Conservation (phyloP, 2,797 vertebrate species). For the Zenarchopterus dispar region DNA sequence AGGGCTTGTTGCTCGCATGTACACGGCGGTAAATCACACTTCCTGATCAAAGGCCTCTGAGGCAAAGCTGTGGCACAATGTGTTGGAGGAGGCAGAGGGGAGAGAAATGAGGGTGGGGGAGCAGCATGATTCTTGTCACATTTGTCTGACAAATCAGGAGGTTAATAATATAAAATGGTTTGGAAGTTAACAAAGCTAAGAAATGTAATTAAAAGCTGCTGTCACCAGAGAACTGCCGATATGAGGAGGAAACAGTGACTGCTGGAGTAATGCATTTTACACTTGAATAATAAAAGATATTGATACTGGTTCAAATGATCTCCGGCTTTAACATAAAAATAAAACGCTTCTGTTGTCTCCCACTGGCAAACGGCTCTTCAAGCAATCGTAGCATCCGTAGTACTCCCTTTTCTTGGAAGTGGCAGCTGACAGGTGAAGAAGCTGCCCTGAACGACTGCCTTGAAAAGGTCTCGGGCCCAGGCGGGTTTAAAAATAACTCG, state of each 20-base stretch:
- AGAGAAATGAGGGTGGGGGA: slow-evolving; percentile 69
- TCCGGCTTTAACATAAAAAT: slow-evolving; percentile 21
- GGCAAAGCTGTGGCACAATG: slow-evolving; percentile 72
- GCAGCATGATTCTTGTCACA: slow-evolving; percentile 73
- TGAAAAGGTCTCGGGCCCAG: slow-evolving; percentile 60
- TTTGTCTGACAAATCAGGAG: slow-evolving; percentile 74
- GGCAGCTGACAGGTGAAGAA: slow-evolving; percentile 63
- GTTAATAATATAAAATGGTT: slow-evolving; percentile 79
- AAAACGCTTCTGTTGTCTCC: slow-evolving; percentile 21
- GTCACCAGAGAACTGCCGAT: slow-evolving; percentile 64
- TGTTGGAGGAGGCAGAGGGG: slow-evolving; percentile 73
- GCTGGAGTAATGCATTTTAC: slow-evolving; percentile 32
- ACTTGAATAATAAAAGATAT: slow-evolving; percentile 1
- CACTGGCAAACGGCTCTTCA: slow-evolving; percentile 11
- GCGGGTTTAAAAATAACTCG: slow-evolving; percentile 64
- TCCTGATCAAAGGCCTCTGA: slow-evolving; percentile 83
- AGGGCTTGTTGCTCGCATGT: slow-evolving; percentile 71
- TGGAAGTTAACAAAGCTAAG: slow-evolving; percentile 74
- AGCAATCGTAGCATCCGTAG: slow-evolving; percentile 41
- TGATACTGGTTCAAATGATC: neutral
- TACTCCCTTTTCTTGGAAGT: slow-evolving; percentile 46
- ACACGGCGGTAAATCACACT: slow-evolving; percentile 77
- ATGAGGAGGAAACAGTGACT: slow-evolving; percentile 21
- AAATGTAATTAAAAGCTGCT: slow-evolving; percentile 60
- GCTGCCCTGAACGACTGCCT: slow-evolving; percentile 52